Evolutionary conservation across 2,797 vertebrate genomes (phyloP), one percentile per base, ranked within the genome.

Genomic region (Anomalospiza imberbis): DNA sequence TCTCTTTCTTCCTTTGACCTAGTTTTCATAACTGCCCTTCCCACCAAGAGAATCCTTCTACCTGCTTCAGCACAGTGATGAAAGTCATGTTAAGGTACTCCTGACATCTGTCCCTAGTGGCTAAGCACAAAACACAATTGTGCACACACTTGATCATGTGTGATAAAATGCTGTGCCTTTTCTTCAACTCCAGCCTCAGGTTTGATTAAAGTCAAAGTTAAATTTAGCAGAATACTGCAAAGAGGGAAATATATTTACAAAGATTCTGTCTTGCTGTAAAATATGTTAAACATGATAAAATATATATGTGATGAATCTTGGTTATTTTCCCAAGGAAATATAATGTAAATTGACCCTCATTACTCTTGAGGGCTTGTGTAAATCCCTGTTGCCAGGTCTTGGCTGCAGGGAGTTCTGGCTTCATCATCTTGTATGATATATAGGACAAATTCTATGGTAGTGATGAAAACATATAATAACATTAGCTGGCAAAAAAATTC

Each of bases 121-220:
- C 72, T 75, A 66, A 88, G n/a, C 44, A 84, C 54, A 19, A 81
- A 84, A 83, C 32, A 67, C 5, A 5, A 45, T 51, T 83, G 50
- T 0, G 0, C 28, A 24, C 26, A 11, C 72, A n/a, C 20, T 80
- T 85, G 36, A 92, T 87, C 63, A 72, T 77, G 28, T 71, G 66
- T 9, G 17, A 91, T 83, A 91, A 91, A 95, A 75, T 36, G 24
- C 44, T 76, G 3, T 2, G 2, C 24, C 13, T 90, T 83, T 60
- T 89, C 50, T 74, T 92, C 40, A 61, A 1, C 31, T 79, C 42
- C 65, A 54, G 29, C 24, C 42, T 83, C 57, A 80, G 32, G 14
- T 95, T 73, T 89, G 42, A 89, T 89, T 92, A 74, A 83, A 75
- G 78, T 93, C 75, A 89, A 79, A 87, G 34, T 65, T 91, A 77